These are phyloP conservation scores for Periphyllus acericola DNA, from an alignment of 2,888 invertebrate genomes.

Conservation along the genomic window DNA sequence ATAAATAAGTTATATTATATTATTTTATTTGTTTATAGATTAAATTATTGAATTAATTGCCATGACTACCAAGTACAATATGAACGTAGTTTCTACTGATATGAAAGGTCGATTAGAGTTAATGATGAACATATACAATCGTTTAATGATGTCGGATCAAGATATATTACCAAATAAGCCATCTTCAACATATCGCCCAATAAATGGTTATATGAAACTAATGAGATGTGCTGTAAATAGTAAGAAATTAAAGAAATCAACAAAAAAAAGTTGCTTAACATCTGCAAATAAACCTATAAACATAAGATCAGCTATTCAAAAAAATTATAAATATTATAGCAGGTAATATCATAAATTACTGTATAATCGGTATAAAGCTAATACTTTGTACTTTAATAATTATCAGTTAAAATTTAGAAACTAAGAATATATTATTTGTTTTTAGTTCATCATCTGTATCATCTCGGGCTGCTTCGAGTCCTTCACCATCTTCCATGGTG, in stretches of 20 bases:
- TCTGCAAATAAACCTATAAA: conserved; percentile 23
- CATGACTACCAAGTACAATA: conserved; percentile 57
- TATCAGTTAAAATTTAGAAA: neutral
- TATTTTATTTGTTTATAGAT: conserved; percentile 14
- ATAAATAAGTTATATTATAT: neutral
- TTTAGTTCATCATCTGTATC: conserved; percentile 49
- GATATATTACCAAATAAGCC: conserved; percentile 22
- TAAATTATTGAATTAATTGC: neutral
- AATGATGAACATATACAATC: conserved; percentile 59
- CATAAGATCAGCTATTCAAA: conserved; percentile 23
- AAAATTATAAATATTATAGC: conserved; percentile 46
- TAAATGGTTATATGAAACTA: conserved; percentile 57
- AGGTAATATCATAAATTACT: conserved; percentile 27
- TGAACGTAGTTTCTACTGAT: conserved; percentile 42
- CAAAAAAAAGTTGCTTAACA: neutral
- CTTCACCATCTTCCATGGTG: conserved; percentile 40
- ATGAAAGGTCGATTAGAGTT: conserved; percentile 59
- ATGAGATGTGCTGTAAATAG: conserved; percentile 53
- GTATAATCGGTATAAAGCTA: neutral
- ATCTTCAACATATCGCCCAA: conserved; percentile 22
- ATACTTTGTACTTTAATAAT: neutral
- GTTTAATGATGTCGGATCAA: conserved; percentile 53
- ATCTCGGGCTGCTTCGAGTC: conserved; percentile 38
- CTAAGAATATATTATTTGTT: conserved; percentile 12
- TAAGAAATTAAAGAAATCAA: conserved; percentile 44